Evolutionary conservation across 2,888 invertebrate species (phyloP).

Genomic region (Celastrina argiolus): DNA sequence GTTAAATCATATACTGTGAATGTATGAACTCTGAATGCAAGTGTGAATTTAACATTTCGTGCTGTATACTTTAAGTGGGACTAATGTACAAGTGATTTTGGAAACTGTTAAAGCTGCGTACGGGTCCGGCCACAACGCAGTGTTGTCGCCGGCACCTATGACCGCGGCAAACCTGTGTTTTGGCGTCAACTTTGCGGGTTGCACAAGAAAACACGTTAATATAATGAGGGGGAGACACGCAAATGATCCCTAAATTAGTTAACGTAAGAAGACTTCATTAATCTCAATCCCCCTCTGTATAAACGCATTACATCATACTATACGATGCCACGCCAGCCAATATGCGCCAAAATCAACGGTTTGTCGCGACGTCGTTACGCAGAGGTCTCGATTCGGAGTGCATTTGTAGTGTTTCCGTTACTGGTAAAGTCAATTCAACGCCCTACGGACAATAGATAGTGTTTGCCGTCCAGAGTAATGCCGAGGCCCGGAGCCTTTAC

Average conservation of each 20-base stretch:
- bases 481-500: background rate
- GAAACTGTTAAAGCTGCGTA: background rate
- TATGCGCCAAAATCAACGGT: too few relatives aligned
- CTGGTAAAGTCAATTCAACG: conserved; percentile 28
- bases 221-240: too few relatives aligned
- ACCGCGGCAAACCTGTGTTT: too few relatives aligned
- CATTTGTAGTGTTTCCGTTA: conserved; percentile 21
- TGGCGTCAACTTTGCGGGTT: too few relatives aligned
- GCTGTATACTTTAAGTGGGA: background rate
- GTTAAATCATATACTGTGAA: background rate
- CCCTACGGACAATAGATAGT: conserved; percentile 42
- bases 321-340: too few relatives aligned
- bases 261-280: too few relatives aligned
- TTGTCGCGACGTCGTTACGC: background rate
- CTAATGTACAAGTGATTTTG: background rate
- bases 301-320: too few relatives aligned
- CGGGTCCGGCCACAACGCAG: background rate
- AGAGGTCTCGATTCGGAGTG: background rate
- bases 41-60: background rate
- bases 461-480: conserved; percentile 38
- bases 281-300: too few relatives aligned
- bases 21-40: too few relatives aligned
- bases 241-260: too few relatives aligned
- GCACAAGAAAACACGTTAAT: too few relatives aligned
- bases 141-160: too few relatives aligned